Percentiles rank a stretch among this genome's conserved stretches.
Conservation (phyloP, 1,140 invertebrate genomes). For the Megathymus violae region DNA sequence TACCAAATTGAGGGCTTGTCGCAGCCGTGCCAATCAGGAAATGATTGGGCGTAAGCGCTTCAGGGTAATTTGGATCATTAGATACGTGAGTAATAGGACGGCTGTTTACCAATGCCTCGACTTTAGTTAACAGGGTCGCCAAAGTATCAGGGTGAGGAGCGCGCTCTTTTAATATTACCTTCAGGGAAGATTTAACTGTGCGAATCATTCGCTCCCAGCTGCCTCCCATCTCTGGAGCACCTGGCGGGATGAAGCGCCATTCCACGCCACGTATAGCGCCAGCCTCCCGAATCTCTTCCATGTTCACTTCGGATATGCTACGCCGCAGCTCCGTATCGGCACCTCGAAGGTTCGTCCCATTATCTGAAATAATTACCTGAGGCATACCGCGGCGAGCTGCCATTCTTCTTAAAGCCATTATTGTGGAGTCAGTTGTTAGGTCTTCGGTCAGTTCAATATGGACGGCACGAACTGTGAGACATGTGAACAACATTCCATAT, state of each 20-base stretch:
- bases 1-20: constrained; percentile 7
- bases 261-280: constrained; percentile 24
- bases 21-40: constrained; percentile 23
- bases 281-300: constrained; percentile 1
- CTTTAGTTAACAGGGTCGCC: constrained; percentile 26
- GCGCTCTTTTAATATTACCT: constrained; percentile 27
- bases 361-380: constrained; percentile 16
- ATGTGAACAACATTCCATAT: constrained; percentile 58
- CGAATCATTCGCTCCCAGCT: constrained; percentile 33
- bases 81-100: constrained; percentile 23
- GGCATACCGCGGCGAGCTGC: constrained; percentile 18
- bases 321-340: constrained; percentile 17
- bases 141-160: constrained; percentile 29
- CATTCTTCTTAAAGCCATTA: constrained; percentile 19
- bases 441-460: constrained; percentile 24
- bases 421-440: constrained; percentile 7
- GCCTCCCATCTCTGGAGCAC: constrained; percentile 32
- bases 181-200: constrained; percentile 20
- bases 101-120: constrained; percentile 20
- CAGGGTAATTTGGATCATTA: constrained; percentile 22
- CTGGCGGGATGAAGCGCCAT: constrained; percentile 31
- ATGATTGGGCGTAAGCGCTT: constrained; percentile 23
- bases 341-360: constrained; percentile 25
- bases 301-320: constrained; percentile 14
- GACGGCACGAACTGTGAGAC: constrained; percentile 17